These are phyloP conservation scores for Epirrita christyi DNA, from an alignment of 2,888 invertebrate genomes.

Conservation along the genomic window DNA sequence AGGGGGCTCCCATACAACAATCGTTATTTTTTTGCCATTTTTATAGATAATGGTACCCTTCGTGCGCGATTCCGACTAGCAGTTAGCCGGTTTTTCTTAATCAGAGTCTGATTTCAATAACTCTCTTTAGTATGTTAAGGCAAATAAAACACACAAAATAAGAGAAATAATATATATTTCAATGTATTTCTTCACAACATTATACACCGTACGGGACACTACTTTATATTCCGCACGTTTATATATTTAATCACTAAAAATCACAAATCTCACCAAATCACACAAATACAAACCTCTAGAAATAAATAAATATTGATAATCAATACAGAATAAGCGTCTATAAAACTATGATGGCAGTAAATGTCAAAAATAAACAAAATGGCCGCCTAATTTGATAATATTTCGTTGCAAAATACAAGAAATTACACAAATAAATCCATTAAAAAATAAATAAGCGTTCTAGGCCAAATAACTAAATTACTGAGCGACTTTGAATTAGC, in stretches of 20 bases:
- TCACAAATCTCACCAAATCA: constrained; percentile 55
- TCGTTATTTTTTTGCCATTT: no score
- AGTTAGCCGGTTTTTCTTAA: no score
- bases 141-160: constrained; percentile 48
- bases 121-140: no score
- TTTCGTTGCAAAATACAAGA: background rate
- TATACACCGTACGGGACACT: constrained; percentile 57
- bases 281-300: constrained; percentile 40
- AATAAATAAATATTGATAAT: constrained; percentile 70
- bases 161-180: constrained; percentile 82
- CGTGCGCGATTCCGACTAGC: no score
- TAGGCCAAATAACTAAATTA: constrained; percentile 14
- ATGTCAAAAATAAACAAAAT: constrained; percentile 10
- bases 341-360: constrained; percentile 23
- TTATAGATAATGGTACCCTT: no score
- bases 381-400: constrained; percentile 4
- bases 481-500: constrained; percentile 19
- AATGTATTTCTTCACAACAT: constrained; percentile 75
- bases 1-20: no score
- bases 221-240: constrained; percentile 47
- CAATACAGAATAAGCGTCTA: constrained; percentile 52
- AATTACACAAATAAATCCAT: background rate
- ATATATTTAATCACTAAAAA: constrained; percentile 38
- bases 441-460: constrained; percentile 2
- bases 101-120: no score